Conservation (phyloP, 2,888 invertebrate genomes). For the Frankliniella fusca region DNA sequence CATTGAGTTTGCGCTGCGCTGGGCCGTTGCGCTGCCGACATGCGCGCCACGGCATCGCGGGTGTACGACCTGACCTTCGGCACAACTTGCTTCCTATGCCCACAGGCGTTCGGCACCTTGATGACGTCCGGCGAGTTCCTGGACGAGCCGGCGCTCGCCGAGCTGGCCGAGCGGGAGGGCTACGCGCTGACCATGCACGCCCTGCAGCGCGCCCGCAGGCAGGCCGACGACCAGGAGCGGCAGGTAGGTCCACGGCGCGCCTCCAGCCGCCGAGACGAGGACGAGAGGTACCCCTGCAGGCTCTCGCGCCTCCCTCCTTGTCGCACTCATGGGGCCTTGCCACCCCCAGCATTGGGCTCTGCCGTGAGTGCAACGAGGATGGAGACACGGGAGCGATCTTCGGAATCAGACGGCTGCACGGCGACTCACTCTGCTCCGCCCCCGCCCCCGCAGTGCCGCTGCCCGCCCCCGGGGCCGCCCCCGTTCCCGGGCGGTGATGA, state of each 20-base stretch:
- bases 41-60: no score
- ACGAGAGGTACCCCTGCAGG: background rate
- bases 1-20: no score
- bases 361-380: no score
- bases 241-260: background rate
- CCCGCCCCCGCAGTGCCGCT: slow-evolving; percentile 10
- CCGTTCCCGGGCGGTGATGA: background rate
- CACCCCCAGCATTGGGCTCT: no score
- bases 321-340: no score
- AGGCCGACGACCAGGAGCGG: background rate
- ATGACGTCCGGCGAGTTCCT: background rate
- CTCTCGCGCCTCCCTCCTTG: background rate
- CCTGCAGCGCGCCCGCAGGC: background rate
- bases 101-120: background rate
- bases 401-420: no score
- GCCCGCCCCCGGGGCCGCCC: background rate
- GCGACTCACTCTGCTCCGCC: no score
- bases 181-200: slow-evolving; percentile 18
- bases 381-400: no score
- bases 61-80: no score
- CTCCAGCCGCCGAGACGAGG: background rate
- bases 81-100: background rate
- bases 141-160: slow-evolving; percentile 9
- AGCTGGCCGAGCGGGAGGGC: slow-evolving; percentile 8
- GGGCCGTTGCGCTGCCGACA: no score